Evolutionary conservation across 2,888 invertebrate species (phyloP).

Genomic region (Lymantria monacha): DNA sequence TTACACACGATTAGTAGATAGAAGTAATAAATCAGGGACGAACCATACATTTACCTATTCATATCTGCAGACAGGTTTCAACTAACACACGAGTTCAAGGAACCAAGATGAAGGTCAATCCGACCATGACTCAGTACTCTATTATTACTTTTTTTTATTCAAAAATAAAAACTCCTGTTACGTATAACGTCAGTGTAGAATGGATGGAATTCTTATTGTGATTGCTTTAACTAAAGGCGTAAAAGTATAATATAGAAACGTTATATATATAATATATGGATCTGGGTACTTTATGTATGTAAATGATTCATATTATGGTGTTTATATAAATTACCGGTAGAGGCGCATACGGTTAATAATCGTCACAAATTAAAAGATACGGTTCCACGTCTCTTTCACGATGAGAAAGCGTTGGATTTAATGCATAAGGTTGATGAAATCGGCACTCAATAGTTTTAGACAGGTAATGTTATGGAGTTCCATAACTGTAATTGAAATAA

Average conservation of each 20-base stretch:
- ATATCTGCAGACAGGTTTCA: conserved; percentile 46
- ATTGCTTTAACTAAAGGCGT: not conserved
- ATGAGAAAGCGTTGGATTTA: too few species aligned
- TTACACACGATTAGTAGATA: conserved; percentile 13
- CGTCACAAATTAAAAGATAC: not conserved
- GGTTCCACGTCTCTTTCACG: too few species aligned
- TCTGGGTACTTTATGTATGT: too few species aligned
- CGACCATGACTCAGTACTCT: conserved; percentile 61
- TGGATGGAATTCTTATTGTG: conserved; percentile 25
- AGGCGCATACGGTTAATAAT: too few species aligned
- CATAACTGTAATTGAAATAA: too few species aligned
- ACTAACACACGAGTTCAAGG: conserved; percentile 59
- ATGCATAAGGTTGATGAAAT: too few species aligned
- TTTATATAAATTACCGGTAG: too few species aligned
- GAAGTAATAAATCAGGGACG: conserved; percentile 22
- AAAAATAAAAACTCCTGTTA: conserved; percentile 48
- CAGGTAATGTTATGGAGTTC: too few species aligned
- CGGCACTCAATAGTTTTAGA: too few species aligned
- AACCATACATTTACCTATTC: conserved; percentile 53
- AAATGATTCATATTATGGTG: too few species aligned
- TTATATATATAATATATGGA: too few species aligned
- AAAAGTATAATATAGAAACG: too few species aligned
- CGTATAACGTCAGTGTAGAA: conserved; percentile 22
- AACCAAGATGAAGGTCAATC: conserved; percentile 63
- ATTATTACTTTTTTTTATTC: conserved; percentile 58